These are phyloP conservation scores for Muntiacus reevesi DNA, from an alignment of 2,113 vertebrate species.

Conservation along the genomic window DNA sequence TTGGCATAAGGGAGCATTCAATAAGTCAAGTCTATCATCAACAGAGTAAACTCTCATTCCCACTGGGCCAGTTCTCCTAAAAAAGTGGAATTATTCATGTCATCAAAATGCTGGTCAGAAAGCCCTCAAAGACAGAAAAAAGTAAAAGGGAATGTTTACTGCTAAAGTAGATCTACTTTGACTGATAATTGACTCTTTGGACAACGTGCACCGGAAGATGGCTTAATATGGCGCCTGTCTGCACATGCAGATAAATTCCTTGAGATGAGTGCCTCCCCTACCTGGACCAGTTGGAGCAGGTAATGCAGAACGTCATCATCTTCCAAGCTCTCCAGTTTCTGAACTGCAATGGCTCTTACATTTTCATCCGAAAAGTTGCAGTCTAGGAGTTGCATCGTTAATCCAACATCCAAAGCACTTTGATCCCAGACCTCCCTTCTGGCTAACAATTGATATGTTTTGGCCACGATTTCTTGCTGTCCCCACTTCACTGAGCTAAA, in stretches of 20 bases:
- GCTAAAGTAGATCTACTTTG: background rate
- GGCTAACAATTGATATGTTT: slow-evolving; percentile 91
- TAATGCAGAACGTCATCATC: slow-evolving; percentile 96
- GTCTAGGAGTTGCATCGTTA: slow-evolving; percentile 97
- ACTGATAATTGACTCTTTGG: background rate
- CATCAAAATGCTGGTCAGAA: slow-evolving; percentile 17
- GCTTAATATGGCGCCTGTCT: background rate
- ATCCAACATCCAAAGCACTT: slow-evolving; percentile 92
- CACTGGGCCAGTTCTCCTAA: background rate
- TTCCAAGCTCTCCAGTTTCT: slow-evolving; percentile 94
- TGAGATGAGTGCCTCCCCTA: slow-evolving; percentile 63
- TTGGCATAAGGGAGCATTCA: background rate
- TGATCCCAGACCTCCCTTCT: slow-evolving; percentile 92
- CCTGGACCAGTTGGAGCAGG: slow-evolving; percentile 97
- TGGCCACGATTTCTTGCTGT: slow-evolving; percentile 92
- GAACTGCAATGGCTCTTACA: slow-evolving; percentile 94
- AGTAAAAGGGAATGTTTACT: background rate
- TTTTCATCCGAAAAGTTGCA: slow-evolving; percentile 96
- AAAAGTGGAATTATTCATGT: background rate
- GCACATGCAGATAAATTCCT: slow-evolving; percentile 54
- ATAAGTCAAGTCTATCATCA: background rate
- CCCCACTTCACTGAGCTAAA: slow-evolving; percentile 97
- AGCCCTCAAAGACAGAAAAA: background rate
- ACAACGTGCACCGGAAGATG: background rate
- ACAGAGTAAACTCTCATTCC: background rate